Base-by-base conservation (phyloP, 1,140 invertebrate species). In the Diabrotica virgifera region DNA sequence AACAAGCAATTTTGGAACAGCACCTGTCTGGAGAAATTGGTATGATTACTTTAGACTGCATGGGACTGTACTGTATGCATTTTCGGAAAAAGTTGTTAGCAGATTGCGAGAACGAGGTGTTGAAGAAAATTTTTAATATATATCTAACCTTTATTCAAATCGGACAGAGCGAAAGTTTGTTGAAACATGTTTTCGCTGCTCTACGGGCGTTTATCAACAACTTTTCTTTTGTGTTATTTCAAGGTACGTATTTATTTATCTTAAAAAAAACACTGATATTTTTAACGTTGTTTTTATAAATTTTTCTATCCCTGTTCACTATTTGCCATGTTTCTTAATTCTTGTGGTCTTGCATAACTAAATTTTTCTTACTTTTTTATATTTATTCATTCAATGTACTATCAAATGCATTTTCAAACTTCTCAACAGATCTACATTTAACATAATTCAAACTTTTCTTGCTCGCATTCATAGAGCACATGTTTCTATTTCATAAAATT, bases 11-110 rank as follows among this genome's bases (percentile, higher is more conserved):
- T 5, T 82, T 93, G 5, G 93, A 96, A 75, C 94, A 92, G 6
- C 94, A 95, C 79, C 82, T 97, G 72, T 88, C 93, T 0, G 92
- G 93, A 12, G 95, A 98, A 85, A 89, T 95, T 53, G 94, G 94
- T 2, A 83, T 97, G 40, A 89, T 92, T 12, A 88, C 91, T 1
- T 81, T 97, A 9, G 95, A 97, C 80, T 88, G 91, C 51, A 81
- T 95, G 14, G 91, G 93, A 60, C 81, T 94, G 6, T 95, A 94
- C 78, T 90, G 90, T 66, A 87, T 91, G 66, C 89, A 94, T 75
- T 90, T 95, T 37, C 78, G 85, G 36, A 85, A 87, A 61, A 83
- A 85, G 66, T 76, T 91, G 36, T 81, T 92, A 7, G 77, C 82
- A 46, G 85, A 88, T 61, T 86, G 89, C 5, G 91, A 94, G 58